Conservation (phyloP, 2,113 vertebrate species). For the Strix uralensis region DNA sequence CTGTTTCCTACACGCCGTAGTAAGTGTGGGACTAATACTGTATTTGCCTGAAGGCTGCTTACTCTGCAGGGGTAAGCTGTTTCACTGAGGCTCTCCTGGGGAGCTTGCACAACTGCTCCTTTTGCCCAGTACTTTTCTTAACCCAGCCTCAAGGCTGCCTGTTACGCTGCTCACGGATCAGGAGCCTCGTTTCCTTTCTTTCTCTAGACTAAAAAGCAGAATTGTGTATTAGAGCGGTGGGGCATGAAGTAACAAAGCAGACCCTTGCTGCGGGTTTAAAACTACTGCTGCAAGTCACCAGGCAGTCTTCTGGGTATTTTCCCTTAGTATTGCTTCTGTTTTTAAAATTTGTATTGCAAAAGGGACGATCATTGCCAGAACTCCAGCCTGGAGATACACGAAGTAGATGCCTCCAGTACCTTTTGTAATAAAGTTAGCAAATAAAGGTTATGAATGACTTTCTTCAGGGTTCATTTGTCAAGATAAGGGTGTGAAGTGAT, state of each 20-base stretch:
- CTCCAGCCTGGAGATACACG: rapidly evolving
- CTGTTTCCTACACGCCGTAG: rapidly evolving
- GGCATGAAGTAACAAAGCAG: not conserved
- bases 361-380: not conserved
- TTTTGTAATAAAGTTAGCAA: not conserved
- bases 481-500: not conserved
- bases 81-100: not conserved
- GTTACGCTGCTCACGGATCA: rapidly evolving
- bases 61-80: not conserved
- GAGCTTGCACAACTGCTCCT: not conserved
- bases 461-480: not conserved
- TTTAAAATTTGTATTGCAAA: not conserved
- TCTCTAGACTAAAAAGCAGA: not conserved
- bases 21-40: not conserved
- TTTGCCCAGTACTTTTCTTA: not conserved
- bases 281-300: not conserved
- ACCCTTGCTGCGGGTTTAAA: not conserved
- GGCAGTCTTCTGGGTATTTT: not conserved
- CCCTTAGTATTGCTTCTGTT: not conserved
- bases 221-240: not conserved
- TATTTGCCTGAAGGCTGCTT: not conserved
- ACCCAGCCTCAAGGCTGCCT: not conserved
- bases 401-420: not conserved
- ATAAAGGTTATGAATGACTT: constrained; percentile 12
- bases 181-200: not conserved